Evolutionary conservation across 2,797 vertebrate species (phyloP), one percentile per base, ranked within the genome.

Genomic region (Chelon auratus): DNA sequence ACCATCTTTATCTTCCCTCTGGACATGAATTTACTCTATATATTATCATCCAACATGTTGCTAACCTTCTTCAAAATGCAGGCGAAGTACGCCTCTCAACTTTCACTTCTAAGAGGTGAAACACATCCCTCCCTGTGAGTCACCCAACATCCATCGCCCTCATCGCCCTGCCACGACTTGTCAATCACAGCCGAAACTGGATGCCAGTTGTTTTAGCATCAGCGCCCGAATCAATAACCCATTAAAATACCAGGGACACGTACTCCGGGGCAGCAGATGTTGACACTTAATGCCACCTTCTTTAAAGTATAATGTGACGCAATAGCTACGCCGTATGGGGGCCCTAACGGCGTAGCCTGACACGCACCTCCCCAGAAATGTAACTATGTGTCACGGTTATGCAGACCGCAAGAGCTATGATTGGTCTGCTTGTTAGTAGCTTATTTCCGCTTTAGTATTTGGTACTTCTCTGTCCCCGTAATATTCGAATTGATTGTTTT

Each of bases 111-210:
- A 74, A 54, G 43, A 6, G 0, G 47, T 69, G 76, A 77, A 80
- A 85, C 74, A 1, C 17, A 67, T 72, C 81, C 43, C 50, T 51
- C 64, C 45, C 43, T 7, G 22, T 30, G 66, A 83, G 67, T 72
- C 50, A 47, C 24, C 66, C 14, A 37, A 47, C 75, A 82, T 80
- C 76, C 78, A 68, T 84, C 72, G 77, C 52, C 39, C 64, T 58
- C 59, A 40, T 68, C 66, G 66, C 81, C 70, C 72, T 39, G 67
- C 47, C 69, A 13, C 3, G 9, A 26, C 33, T 61, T 78, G 90
- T 87, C 89, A 88, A 80, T 92, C 88, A 88, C 69, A 42, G 9
- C 39, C 58, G 85, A 81, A 89, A 91, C 74, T 47, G 50, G 82
- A 92, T 54, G 40, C 78, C 66, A 50, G 62, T 72, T 61, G 77